phyloP scores from a whole-genome alignment of 2,797 vertebrate species.

The Paedocypris micromegethes region DNA sequence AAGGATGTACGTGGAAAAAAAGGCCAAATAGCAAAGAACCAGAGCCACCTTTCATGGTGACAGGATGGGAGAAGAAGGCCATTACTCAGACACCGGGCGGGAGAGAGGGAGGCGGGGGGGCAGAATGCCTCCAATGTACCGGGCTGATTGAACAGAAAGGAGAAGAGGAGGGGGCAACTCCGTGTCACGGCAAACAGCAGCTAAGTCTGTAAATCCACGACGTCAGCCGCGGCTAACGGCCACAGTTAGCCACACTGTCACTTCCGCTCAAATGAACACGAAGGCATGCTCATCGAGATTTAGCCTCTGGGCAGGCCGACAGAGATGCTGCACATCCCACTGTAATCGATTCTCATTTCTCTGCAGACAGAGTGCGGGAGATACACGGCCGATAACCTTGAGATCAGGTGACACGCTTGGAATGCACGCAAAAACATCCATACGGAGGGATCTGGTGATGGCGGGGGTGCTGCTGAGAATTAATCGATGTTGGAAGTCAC shows the following conservation, averaged over 20 bases:
- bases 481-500: conserved; percentile 16
- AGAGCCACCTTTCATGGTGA: conserved; percentile 71
- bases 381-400: conserved; percentile 46
- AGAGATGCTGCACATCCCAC: conserved; percentile 21
- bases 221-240: conserved; percentile 12
- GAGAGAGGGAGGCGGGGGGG: conserved; percentile 27
- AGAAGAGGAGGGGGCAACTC: conserved; percentile 42
- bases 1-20: conserved; percentile 68
- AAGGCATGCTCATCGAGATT: conserved; percentile 32
- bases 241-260: conserved; percentile 35
- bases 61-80: conserved; percentile 67
- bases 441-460: conserved; percentile 3
- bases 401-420: conserved; percentile 28
- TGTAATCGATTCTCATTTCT: conserved; percentile 39
- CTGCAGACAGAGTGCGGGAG: conserved; percentile 10
- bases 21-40: conserved; percentile 66
- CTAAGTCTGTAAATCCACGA: conserved; percentile 32
- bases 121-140: conserved; percentile 32
- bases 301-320: conserved; percentile 20
- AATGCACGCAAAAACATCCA: conserved; percentile 24
- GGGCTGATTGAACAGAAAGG: conserved; percentile 60
- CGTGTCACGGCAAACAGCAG: conserved; percentile 25
- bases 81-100: conserved; percentile 65
- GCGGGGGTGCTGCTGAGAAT: neutral
- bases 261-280: conserved; percentile 25